Percentiles rank a stretch among this genome's conserved stretches.
Conservation (phyloP, 1,140 invertebrate species). For the Rhagoletis pomonella region DNA sequence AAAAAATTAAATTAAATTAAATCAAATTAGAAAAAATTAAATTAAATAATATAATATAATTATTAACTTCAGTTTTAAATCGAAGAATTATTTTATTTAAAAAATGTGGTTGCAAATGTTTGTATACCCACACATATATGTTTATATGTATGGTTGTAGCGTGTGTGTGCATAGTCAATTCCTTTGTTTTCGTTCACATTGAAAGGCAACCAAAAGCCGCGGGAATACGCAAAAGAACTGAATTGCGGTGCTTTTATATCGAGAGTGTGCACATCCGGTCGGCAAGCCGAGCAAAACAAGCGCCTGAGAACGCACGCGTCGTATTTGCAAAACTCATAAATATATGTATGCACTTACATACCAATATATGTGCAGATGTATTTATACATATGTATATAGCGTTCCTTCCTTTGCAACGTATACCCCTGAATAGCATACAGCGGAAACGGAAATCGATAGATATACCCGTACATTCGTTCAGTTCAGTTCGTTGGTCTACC, state of each 20-base stretch:
- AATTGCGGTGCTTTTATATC: background rate
- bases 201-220: background rate
- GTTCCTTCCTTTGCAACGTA: background rate
- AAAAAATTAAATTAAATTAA: no score
- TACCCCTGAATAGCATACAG: background rate
- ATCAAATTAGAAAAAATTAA: no score
- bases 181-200: no score
- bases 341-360: background rate
- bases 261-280: background rate
- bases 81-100: no score
- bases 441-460: slow-evolving; percentile 39
- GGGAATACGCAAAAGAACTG: background rate
- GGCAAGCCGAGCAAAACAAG: background rate
- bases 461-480: background rate
- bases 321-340: background rate
- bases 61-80: no score
- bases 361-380: no score
- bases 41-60: no score
- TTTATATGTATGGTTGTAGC: no score
- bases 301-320: background rate
- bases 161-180: no score
- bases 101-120: no score
- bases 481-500: background rate
- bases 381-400: background rate
- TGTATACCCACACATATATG: no score